Percentiles rank a stretch among this genome's conserved stretches.
Conservation (phyloP, 1,140 invertebrate genomes). For the Araneus ventricosus region DNA sequence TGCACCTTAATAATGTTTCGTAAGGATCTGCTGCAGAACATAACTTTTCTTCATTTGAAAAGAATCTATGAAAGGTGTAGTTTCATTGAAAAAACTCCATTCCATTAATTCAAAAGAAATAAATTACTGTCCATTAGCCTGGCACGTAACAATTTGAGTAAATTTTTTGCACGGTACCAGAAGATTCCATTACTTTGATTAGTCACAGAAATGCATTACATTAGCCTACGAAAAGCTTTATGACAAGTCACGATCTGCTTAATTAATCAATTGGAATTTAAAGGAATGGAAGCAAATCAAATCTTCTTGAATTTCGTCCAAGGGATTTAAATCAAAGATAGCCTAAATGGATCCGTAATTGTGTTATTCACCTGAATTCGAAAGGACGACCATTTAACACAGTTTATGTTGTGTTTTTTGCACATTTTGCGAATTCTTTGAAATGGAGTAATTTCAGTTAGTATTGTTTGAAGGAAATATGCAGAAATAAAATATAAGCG, state of each 20-base stretch:
- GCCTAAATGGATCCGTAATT: too few relatives aligned
- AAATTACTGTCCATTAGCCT: conserved; percentile 35
- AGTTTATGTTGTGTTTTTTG: too few relatives aligned
- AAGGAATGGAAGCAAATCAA: neutral
- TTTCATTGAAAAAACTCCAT: neutral
- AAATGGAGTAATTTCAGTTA: too few relatives aligned
- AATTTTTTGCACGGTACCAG: neutral
- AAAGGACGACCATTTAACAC: too few relatives aligned
- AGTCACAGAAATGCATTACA: conserved; percentile 41
- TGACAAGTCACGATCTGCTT: conserved; percentile 39
- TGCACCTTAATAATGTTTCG: neutral
- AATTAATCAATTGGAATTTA: conserved; percentile 24
- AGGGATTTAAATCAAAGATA: too few relatives aligned
- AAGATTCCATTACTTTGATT: conserved; percentile 48
- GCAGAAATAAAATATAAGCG: too few relatives aligned
- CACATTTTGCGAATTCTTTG: too few relatives aligned
- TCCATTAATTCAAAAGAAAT: conserved; percentile 30
- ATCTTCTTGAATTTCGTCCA: too few relatives aligned
- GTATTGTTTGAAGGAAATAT: too few relatives aligned
- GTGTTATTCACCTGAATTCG: too few relatives aligned
- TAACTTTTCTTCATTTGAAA: conserved; percentile 19
- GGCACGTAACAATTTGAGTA: conserved; percentile 3
- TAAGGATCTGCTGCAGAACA: neutral
- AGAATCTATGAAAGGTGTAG: neutral
- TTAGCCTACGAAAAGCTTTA: conserved; percentile 15